Evolutionary conservation across 2,888 invertebrate species (phyloP), one percentile per base, ranked within the genome.

Genomic region (Dasysyrphus tricinctus): DNA sequence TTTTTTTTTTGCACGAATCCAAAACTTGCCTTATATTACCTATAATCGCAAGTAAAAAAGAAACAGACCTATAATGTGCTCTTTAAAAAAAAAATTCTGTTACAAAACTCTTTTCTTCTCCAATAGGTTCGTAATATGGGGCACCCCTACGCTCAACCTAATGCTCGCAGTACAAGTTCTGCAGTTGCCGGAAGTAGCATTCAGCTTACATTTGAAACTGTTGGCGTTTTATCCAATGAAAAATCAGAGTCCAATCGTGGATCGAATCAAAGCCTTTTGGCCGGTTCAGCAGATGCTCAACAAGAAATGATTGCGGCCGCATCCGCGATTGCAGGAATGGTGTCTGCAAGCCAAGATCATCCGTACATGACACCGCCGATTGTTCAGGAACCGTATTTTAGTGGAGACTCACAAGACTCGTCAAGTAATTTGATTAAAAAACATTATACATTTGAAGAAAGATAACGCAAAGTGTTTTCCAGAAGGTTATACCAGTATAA

Each of bases 401-500:
- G 97, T 91, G 97, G 97, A 0, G 97, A 98, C 92, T 97, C 97
- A 4, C 97, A 97, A 89, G 97, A 97, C 92, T 97, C 97, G 1
- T 95, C 96, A 78, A 97, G 96, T 96, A 93, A 93, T 94, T 92
- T 24, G 34, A 65, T 49, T 24, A 72, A 12, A 67, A 29, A 32
- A 49, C 19, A n/a, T 14, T n/a, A 19, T 67, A 44, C 8, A 14
- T 63, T 7, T 47, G 4, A 5, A 37, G 47, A 51, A 67, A 67
- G 29, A 49, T 63, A 73, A 61, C 19, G 19, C 12, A 19, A 7
- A 34, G 5, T 44, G 34, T 73, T 77, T 39, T 93, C 37, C 93
- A 97, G 97, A 97, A 94, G 97, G 97, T 59, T 98, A 98, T 91
- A 97, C 97, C 0, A 97, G 97, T 90, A 97, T 97, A 89, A 97